phyloP scores from a whole-genome alignment of 2,113 vertebrate genomes.

The Copsychus sechellarum region DNA sequence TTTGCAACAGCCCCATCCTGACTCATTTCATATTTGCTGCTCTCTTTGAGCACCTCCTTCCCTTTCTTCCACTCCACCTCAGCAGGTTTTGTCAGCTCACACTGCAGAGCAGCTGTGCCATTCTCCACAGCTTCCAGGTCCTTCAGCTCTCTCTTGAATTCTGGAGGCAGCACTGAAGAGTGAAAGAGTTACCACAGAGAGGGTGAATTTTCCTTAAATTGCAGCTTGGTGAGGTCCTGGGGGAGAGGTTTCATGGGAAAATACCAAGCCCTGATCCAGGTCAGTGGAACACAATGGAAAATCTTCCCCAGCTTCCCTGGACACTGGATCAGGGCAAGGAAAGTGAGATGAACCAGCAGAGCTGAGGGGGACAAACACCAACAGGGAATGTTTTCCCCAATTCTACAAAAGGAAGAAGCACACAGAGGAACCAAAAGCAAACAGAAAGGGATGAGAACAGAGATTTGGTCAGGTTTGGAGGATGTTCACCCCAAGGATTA shows the following conservation, averaged over 20 bases:
- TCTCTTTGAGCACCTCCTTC: slow-evolving; percentile 32
- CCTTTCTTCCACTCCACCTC: slow-evolving; percentile 73
- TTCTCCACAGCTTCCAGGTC: slow-evolving; percentile 50
- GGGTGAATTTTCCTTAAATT: not conserved
- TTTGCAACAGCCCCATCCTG: slow-evolving; percentile 67
- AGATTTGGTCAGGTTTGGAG: not conserved
- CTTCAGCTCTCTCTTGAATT: slow-evolving; percentile 57
- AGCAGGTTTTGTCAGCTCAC: slow-evolving; percentile 68
- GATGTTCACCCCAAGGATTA: not conserved
- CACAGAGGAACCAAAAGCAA: not conserved
- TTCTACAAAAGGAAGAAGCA: not conserved
- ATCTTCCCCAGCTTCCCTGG: not conserved
- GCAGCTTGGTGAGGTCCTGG: too few species aligned
- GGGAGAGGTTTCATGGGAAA: not conserved
- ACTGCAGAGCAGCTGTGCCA: slow-evolving; percentile 34
- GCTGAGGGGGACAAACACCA: not conserved
- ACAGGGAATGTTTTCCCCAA: not conserved
- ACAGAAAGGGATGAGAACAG: not conserved
- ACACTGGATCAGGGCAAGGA: not conserved
- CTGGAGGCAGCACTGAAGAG: slow-evolving; percentile 44
- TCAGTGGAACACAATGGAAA: not conserved
- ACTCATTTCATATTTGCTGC: slow-evolving; percentile 77
- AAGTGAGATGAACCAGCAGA: not conserved
- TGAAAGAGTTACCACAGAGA: not conserved
- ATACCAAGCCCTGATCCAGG: not conserved